These are phyloP conservation scores for Formicarius rufipectus DNA, from an alignment of 2,113 vertebrate genomes.

Conservation along the genomic window DNA sequence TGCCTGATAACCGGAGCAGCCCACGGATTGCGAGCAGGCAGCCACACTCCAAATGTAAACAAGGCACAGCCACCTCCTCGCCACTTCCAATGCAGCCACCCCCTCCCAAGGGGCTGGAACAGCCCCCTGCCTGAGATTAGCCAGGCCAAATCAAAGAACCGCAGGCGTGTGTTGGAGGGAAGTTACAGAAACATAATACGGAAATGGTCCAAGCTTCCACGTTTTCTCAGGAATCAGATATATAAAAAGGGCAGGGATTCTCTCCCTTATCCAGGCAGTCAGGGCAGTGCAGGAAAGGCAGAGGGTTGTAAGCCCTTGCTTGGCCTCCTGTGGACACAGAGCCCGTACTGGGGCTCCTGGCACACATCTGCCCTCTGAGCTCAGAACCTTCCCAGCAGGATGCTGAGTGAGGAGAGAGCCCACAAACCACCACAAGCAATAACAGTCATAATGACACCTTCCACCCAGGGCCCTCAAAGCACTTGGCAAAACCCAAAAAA, in stretches of 20 bases:
- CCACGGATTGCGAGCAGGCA: neutral
- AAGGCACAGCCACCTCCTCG: neutral
- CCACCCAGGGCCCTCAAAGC: neutral
- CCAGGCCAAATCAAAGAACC: neutral
- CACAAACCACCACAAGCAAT: accelerated
- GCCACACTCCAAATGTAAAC: neutral
- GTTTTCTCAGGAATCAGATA: neutral
- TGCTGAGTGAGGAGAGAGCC: neutral
- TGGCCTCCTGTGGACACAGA: neutral
- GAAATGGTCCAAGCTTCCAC: neutral
- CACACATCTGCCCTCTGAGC: neutral
- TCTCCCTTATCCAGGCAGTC: neutral
- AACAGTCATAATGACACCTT: neutral
- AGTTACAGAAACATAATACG: slow-evolving; percentile 1
- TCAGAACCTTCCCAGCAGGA: neutral
- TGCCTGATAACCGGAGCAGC: neutral
- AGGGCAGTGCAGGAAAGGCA: neutral
- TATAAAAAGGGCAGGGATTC: neutral
- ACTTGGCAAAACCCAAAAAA: neutral
- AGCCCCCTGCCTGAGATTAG: neutral
- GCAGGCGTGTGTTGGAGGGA: neutral
- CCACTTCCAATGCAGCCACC: neutral
- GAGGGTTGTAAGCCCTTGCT: neutral
- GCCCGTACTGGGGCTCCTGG: neutral
- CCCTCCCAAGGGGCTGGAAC: neutral